phyloP scores from a whole-genome alignment of 2,113 vertebrate genomes.

The Clarias gariepinus region DNA sequence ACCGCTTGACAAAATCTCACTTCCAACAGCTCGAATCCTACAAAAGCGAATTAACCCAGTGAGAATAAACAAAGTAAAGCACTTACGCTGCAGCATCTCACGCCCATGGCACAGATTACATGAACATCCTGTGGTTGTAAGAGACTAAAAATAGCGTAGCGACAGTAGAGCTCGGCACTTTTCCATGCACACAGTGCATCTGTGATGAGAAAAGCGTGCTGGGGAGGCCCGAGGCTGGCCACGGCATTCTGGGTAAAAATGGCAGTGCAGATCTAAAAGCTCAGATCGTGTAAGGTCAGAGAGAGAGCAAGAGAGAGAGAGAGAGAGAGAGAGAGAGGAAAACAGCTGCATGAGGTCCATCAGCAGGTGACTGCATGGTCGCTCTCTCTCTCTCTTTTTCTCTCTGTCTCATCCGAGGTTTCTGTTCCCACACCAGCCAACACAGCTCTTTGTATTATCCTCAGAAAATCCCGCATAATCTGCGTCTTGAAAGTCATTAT shows the following conservation, averaged over 20 bases:
- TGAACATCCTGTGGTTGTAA: constrained; percentile 52
- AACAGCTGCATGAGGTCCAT: constrained; percentile 35
- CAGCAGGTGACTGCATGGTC: constrained; percentile 46
- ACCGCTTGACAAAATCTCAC: neutral
- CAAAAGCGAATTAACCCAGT: neutral
- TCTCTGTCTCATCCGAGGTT: neutral
- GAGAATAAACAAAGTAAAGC: constrained; percentile 35
- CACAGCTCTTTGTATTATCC: constrained; percentile 44
- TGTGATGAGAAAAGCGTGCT: constrained; percentile 60
- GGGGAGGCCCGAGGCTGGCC: constrained; percentile 33
- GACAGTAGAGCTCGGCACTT: constrained; percentile 54
- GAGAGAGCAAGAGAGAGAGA: constrained; percentile 33
- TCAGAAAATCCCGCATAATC: constrained; percentile 48
- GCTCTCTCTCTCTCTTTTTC: neutral
- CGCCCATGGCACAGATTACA: constrained; percentile 60
- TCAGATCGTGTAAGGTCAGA: constrained; percentile 49
- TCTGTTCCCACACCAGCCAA: constrained; percentile 14
- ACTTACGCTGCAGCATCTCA: constrained; percentile 55
- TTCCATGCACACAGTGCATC: constrained; percentile 60
- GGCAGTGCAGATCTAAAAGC: constrained; percentile 47
- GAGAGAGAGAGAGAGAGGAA: constrained; percentile 21
- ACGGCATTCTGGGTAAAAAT: constrained; percentile 35
- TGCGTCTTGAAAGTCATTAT: constrained; percentile 55
- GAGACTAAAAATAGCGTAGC: constrained; percentile 67
- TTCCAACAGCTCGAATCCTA: neutral